phyloP scores from a whole-genome alignment of 2,888 invertebrate species.

The Adineta ricciae region DNA sequence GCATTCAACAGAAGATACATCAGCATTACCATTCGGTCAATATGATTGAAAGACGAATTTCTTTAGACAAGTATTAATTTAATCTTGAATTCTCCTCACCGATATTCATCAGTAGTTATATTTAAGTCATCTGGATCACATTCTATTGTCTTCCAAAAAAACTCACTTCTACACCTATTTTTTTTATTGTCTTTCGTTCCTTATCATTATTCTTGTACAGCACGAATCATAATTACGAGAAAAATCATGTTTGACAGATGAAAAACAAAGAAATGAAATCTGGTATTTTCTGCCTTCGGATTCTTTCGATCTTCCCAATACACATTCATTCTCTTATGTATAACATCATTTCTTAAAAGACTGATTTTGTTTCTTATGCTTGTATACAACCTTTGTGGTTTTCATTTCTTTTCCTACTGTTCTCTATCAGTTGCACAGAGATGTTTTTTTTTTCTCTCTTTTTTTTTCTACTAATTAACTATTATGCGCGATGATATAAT shows the following conservation, averaged over 20 bases:
- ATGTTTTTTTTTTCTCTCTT: background rate
- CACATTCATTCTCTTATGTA: background rate
- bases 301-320: background rate
- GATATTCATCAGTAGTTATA: slow-evolving; percentile 2
- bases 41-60: background rate
- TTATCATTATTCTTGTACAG: background rate
- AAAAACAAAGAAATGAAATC: background rate
- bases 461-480: background rate
- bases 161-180: background rate
- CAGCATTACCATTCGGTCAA: slow-evolving; percentile 8
- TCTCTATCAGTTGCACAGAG: background rate
- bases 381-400: background rate
- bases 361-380: background rate
- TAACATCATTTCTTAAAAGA: background rate
- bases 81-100: background rate
- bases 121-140: background rate
- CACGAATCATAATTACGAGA: background rate
- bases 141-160: background rate
- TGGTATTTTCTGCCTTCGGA: background rate
- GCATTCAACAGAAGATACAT: background rate
- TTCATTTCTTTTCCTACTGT: background rate
- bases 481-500: background rate
- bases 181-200: slow-evolving; percentile 4
- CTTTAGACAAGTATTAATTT: background rate
- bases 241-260: background rate